Conservation (phyloP, 2,888 invertebrate genomes). For the Ephialtes manifestator region DNA sequence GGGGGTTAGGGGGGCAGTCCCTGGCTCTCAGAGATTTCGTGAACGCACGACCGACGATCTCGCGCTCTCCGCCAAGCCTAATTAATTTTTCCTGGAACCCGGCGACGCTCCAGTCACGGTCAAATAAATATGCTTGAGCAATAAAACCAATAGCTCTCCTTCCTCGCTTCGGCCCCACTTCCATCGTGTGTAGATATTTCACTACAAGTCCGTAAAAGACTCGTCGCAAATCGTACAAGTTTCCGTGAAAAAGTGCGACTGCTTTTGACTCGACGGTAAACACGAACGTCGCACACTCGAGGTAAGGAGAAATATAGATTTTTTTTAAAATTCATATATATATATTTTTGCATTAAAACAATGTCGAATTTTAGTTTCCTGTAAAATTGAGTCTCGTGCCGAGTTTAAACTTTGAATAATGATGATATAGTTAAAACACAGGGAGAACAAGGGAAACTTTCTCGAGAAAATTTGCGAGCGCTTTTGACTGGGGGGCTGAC, state of each 20-base stretch:
- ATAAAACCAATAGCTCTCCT: conserved; percentile 72
- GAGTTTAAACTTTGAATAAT: neutral
- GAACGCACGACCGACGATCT: conserved; percentile 34
- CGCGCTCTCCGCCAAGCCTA: conserved; percentile 50
- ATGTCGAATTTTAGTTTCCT: neutral
- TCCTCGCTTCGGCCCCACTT: conserved; percentile 10
- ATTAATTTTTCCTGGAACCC: conserved; percentile 63
- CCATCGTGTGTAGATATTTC: neutral
- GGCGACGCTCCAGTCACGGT: conserved; percentile 60
- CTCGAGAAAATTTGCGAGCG: neutral
- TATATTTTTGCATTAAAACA: neutral
- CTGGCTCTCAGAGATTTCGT: conserved; percentile 30
- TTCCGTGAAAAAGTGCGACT: conserved; percentile 17
- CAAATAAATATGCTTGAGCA: conserved; percentile 80
- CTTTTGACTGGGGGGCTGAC: conserved; percentile 1
- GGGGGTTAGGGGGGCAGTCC: neutral
- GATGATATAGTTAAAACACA: no score
- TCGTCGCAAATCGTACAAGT: conserved; percentile 10
- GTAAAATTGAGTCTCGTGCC: conserved; percentile 2
- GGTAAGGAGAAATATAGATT: neutral
- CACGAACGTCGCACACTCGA: conserved; percentile 15
- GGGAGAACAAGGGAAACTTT: no score
- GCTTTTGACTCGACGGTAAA: conserved; percentile 23
- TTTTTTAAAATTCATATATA: neutral
- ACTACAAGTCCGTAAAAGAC: conserved; percentile 14